Evolutionary conservation across 92 coral and sea anemone genomes (phyloP).

Genomic region (Siderastrea siderea): DNA sequence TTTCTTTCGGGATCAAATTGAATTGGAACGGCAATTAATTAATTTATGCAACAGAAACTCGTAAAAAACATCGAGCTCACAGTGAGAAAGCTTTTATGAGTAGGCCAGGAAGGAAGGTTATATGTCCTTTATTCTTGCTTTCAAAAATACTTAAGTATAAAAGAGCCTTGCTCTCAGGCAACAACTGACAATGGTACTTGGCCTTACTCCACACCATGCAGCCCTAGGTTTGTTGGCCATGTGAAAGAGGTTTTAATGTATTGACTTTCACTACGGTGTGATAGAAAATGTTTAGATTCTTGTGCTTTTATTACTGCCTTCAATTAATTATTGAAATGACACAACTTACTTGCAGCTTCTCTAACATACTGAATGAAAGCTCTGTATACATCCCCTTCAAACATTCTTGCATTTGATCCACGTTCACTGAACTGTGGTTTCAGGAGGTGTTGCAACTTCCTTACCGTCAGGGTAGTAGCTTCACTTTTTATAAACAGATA

Average conservation of each 20-base stretch:
- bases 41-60: too few species aligned
- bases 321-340: constrained; percentile 2
- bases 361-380: constrained; percentile 45
- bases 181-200: constrained; percentile 11
- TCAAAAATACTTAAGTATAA: neutral
- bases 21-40: too few species aligned
- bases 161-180: constrained; percentile 4
- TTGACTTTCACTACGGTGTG: neutral
- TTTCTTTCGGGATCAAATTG: neutral
- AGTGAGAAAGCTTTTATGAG: neutral
- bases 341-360: constrained; percentile 62
- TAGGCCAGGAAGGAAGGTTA: neutral
- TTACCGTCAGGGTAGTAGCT: constrained; percentile 46
- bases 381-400: constrained; percentile 55
- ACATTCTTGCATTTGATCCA: constrained; percentile 64
- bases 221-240: constrained; percentile 11
- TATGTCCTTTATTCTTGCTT: constrained; percentile 3
- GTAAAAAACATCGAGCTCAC: neutral
- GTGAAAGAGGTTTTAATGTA: neutral
- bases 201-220: constrained; percentile 14
- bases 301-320: constrained; percentile 3
- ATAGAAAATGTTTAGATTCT: constrained; percentile 4
- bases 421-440: constrained; percentile 58
- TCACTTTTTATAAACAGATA: constrained; percentile 46
- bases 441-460: constrained; percentile 39